Base-by-base conservation (phyloP, 92 coral and sea anemone genomes). In the Pocillopora grandis region DNA sequence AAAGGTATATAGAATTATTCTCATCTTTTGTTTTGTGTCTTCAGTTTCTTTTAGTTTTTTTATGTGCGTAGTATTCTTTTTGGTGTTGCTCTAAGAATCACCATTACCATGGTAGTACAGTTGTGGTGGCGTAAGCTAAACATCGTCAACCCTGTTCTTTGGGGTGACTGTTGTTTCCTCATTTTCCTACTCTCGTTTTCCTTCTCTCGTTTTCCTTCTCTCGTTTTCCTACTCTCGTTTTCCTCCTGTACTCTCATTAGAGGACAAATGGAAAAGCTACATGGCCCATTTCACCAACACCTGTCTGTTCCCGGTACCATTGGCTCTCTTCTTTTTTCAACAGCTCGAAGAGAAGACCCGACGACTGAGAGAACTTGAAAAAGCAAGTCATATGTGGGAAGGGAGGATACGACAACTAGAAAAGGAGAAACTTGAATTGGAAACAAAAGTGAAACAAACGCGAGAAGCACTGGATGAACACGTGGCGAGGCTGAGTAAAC, bases 331-430 rank as follows among this genome's bases (percentile, higher is more conserved):
- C 58, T 76, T 31, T 63, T 18, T 63, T 49, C 59, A 49, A 16
- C 69, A 96, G 99, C 89, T 96, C 36, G 99, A 96, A 72, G 99
- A 96, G 79, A 96, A 96, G 75, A 93, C 98, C 27, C 90, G 94
- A 12, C 89, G 95, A 19, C 89, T 91, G 49, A 93, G 98, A 11
- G 98, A 94, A 21, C 87, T 96, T 35, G 97, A 96, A 76, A 92
- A 86, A 66, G 98, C 95, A 67, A 92, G 97, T 71, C 86, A 80
- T 49, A 37, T 92, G 57, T 96, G 99, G 99, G 99, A 96, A 86
- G 95, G 95, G 77, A 87, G 98, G 77, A 95, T 96, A 66, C 90
- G 95, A 66, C 90, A 82, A n/a, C 93, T 96, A 79, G 99, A 94
- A 73, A 87, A 94, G 80, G 97, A 94, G 77, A 91, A 92, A 80